Evolutionary conservation across 2,113 vertebrate species (phyloP).

Genomic region (Dasypus novemcinctus): DNA sequence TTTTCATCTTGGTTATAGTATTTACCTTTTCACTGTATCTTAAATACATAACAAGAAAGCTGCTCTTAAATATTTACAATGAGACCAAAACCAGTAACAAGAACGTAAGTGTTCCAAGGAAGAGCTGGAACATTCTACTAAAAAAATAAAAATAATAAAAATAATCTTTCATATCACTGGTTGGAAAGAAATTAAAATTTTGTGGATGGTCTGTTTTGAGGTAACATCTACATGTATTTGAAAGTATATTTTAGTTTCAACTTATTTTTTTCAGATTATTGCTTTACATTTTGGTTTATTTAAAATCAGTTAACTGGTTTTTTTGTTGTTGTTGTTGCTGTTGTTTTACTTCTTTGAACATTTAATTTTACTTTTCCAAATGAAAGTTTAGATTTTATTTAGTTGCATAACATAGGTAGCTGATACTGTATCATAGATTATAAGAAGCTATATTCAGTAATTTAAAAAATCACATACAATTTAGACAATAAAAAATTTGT

Average conservation of each 20-base stretch:
- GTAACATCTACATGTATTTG: neutral
- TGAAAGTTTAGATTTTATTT: conserved; percentile 58
- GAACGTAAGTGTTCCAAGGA: conserved; percentile 67
- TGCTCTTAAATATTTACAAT: conserved; percentile 80
- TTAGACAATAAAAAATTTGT: conserved; percentile 74
- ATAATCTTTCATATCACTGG: conserved; percentile 29
- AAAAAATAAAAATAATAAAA: conserved; percentile 27
- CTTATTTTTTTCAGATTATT: conserved; percentile 43
- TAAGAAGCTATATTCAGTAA: conserved; percentile 48
- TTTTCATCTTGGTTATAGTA: conserved; percentile 58
- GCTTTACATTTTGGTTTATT: conserved; percentile 46
- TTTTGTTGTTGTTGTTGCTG: too few relatives aligned
- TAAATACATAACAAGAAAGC: conserved; percentile 78
- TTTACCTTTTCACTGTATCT: conserved; percentile 75
- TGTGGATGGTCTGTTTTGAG: conserved; percentile 45
- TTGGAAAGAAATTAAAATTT: conserved; percentile 52
- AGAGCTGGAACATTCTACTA: neutral
- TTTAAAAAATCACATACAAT: conserved; percentile 73
- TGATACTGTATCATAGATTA: conserved; percentile 59
- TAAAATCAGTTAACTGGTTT: conserved; percentile 33
- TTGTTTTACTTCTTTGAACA: neutral
- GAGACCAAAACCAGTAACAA: conserved; percentile 75
- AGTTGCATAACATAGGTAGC: conserved; percentile 59
- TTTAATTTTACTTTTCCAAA: conserved; percentile 58
- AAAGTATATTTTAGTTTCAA: conserved; percentile 53